Base-by-base conservation (phyloP, 2,113 vertebrate species). In the Dolichallabes microphthalmus region DNA sequence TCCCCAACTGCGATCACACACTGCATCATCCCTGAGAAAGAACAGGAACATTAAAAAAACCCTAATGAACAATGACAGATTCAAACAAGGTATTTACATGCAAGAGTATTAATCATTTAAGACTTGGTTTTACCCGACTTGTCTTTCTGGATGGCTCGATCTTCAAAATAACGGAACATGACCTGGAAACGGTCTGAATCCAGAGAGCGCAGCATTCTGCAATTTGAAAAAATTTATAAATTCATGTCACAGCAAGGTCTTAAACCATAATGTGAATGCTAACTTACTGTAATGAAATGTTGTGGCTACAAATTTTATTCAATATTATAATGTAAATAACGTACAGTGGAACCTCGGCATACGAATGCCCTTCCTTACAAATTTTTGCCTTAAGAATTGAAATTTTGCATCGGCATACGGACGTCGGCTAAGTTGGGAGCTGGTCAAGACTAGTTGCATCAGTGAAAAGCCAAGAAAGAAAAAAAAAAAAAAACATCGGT, bases 101-200 rank as follows among this genome's bases (percentile, higher is more conserved):
- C 11, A 82, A 10, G 1, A 55, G 39, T 6, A 58, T 22, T 17
- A 27, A 64, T 25, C 25, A 3, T 52, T 66, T 69, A 20, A 60
- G 50, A 9, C 20, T 22, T 20, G 11, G 19, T 50, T 94, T 93
- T 89, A 98, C 98, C 98, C 39, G 98, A 98, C 88, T 99, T 99
- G 91, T 99, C 98, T 89, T 99, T 99, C 85, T 99, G 98, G 92
- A 99, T 99, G 39, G 98, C 98, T 93, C 98, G 95, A 92, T 99
- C 98, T 87, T 99, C 97, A 91, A 98, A 98, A 91, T 99, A 99
- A 85, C 96, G 97, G 89, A 99, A 99, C 98, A 99, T 99, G 83
- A 99, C 97, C 91, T 99, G 98, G 89, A 99, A 99, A 22, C 97
- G 97, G 79, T 98, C 98, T 2, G 97, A 97, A 89, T 99, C 98